Evolutionary conservation across 2,888 invertebrate genomes (phyloP).

Genomic region (Cryptocheilus praepositus): DNA sequence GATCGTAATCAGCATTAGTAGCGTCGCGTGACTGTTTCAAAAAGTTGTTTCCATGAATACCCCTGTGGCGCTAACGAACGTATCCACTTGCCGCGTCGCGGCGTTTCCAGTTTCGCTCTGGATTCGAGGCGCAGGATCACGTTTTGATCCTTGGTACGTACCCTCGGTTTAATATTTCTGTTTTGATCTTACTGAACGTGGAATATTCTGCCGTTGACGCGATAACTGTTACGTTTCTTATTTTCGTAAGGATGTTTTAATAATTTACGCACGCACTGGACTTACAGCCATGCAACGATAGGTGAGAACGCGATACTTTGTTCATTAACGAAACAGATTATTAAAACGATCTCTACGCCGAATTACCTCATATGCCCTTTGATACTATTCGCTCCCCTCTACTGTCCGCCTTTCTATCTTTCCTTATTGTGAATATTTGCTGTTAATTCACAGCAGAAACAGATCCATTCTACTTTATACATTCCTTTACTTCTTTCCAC

Average conservation of each 20-base stretch:
- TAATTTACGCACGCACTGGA: background rate
- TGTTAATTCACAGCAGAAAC: too few species aligned
- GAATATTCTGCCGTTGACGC: background rate
- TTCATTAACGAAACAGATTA: background rate
- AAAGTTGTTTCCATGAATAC: too few species aligned
- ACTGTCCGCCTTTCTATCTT: too few species aligned
- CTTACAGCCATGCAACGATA: constrained; percentile 7
- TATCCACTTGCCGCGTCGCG: background rate
- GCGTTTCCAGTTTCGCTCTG: constrained; percentile 7
- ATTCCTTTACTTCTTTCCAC: too few species aligned
- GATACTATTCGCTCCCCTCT: too few species aligned
- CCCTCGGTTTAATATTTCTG: background rate
- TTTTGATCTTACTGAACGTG: background rate
- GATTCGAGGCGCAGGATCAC: constrained; percentile 1
- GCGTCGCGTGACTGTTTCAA: too few species aligned
- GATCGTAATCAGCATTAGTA: too few species aligned
- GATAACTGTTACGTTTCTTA: background rate
- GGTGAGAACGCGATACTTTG: constrained; percentile 5
- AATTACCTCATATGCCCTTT: background rate
- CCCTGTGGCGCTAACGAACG: constrained; percentile 5
- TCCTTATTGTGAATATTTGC: too few species aligned
- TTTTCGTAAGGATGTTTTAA: constrained; percentile 4
- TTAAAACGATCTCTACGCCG: background rate
- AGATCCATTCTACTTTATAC: too few species aligned
- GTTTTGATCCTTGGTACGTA: constrained; percentile 19